Percentiles rank a stretch among this genome's conserved stretches.
Conservation (phyloP, 2,113 vertebrate genomes). For the Elephas maximus region DNA sequence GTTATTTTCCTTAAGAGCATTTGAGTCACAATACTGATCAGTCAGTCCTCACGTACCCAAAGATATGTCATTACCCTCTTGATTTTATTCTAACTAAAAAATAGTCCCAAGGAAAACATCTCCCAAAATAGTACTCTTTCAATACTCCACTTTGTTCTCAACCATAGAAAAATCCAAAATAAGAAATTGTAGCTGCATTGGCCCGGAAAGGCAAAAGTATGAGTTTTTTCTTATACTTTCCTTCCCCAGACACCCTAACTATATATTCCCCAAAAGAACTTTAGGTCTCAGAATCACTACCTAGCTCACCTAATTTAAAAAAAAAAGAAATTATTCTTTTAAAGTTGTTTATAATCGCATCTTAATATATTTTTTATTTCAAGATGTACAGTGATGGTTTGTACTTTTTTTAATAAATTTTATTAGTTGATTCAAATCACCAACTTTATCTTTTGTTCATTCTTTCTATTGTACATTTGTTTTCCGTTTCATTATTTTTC, state of each 20-base stretch:
- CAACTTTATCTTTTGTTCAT: neutral
- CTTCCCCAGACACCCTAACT: neutral
- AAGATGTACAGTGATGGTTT: neutral
- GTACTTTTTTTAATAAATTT: neutral
- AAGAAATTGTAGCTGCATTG: neutral
- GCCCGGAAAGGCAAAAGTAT: neutral
- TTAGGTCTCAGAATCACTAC: neutral
- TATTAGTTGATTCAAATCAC: neutral
- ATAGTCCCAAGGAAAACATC: neutral
- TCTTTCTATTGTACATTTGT: neutral
- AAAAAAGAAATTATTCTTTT: neutral
- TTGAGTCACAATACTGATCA: constrained; percentile 36
- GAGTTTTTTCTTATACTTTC: neutral
- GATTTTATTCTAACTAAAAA: constrained; percentile 39
- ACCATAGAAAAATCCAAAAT: constrained; percentile 27
- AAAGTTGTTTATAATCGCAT: neutral
- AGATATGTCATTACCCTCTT: neutral
- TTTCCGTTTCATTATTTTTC: constrained; percentile 22
- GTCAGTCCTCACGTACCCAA: neutral
- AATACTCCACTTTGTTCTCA: neutral
- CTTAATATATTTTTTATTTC: constrained; percentile 8
- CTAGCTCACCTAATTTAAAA: neutral
- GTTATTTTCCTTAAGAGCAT: constrained; percentile 62
- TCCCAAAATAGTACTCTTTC: constrained; percentile 20
- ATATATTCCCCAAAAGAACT: neutral